These are phyloP conservation scores for Dermolepida albohirtum DNA, from an alignment of 2,888 invertebrate species.

Conservation along the genomic window DNA sequence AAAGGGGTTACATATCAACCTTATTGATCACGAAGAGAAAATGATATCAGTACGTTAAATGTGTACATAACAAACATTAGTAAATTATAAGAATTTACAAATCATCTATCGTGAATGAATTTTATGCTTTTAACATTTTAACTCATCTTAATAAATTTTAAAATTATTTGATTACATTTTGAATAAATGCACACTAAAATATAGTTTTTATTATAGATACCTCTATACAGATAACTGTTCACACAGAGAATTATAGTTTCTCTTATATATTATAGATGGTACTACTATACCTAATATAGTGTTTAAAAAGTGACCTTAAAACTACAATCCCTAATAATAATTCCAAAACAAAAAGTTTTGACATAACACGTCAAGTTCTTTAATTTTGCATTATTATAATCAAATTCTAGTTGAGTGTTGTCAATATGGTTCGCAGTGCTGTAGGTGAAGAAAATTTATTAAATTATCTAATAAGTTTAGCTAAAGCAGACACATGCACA, in stretches of 20 bases:
- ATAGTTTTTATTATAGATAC: too few species aligned
- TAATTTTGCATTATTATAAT: constrained; percentile 29
- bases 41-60: too few species aligned
- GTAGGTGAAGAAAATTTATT: constrained; percentile 77
- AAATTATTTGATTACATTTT: too few species aligned
- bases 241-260: background rate
- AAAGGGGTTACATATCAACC: too few species aligned
- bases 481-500: constrained; percentile 72
- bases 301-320: background rate
- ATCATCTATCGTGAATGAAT: too few species aligned
- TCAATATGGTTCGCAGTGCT: constrained; percentile 75
- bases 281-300: background rate
- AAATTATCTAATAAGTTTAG: constrained; percentile 75
- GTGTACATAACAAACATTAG: too few species aligned
- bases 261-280: constrained; percentile 10
- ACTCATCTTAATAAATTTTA: too few species aligned
- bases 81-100: too few species aligned
- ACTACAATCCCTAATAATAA: too few species aligned
- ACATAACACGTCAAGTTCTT: constrained; percentile 28
- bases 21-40: too few species aligned
- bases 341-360: constrained; percentile 27
- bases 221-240: background rate
- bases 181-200: too few species aligned
- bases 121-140: too few species aligned
- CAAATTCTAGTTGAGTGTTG: constrained; percentile 41